Conservation (phyloP, 2,888 invertebrate genomes). For the Patella caerulea region DNA sequence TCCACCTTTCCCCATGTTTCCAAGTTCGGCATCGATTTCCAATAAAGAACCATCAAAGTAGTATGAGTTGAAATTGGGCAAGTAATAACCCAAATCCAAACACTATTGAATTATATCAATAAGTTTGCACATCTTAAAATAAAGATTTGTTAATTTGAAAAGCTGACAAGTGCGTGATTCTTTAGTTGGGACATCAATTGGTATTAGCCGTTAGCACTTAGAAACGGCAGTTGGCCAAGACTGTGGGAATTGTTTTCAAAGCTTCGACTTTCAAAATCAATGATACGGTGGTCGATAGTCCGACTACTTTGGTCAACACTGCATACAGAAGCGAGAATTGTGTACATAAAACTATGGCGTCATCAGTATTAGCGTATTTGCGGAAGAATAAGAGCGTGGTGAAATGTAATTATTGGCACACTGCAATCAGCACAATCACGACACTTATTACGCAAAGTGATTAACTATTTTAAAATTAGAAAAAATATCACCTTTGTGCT, state of each 20-base stretch:
- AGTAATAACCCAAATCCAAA: neutral
- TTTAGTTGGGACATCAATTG: neutral
- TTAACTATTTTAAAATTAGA: no score
- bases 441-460: no score
- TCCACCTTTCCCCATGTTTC: neutral
- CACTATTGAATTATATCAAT: no score
- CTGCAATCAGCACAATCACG: no score
- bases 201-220: conserved; percentile 1
- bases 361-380: neutral
- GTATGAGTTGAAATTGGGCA: conserved; percentile 1
- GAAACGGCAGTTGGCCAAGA: neutral
- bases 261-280: conserved; percentile 8
- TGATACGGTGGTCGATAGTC: conserved; percentile 5
- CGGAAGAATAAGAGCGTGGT: no score
- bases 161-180: no score
- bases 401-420: no score
- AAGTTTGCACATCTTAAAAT: no score
- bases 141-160: no score
- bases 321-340: neutral
- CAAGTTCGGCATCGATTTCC: conserved; percentile 5
- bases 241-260: conserved; percentile 5
- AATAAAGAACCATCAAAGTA: neutral
- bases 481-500: no score
- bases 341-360: neutral
- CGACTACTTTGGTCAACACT: neutral